These are phyloP conservation scores for Cyphomyrmex costatus DNA, from an alignment of 1,140 invertebrate genomes.

Conservation along the genomic window DNA sequence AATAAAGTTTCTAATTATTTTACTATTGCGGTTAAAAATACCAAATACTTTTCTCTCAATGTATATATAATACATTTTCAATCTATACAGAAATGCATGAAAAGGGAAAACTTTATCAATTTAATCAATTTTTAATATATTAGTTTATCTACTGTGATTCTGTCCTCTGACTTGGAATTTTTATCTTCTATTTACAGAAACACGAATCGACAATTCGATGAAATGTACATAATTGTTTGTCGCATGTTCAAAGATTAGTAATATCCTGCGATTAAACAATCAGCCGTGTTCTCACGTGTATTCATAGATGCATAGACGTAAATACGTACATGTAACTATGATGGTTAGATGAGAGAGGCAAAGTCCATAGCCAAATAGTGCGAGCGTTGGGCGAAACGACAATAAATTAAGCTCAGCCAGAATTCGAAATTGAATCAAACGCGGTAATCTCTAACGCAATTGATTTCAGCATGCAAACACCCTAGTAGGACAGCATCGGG, in stretches of 20 bases:
- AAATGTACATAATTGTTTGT: neutral
- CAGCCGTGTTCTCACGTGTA: slow-evolving; percentile 49
- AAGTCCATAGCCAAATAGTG: slow-evolving; percentile 68
- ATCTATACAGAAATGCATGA: neutral
- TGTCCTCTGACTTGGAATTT: neutral
- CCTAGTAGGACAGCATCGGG: slow-evolving; percentile 20
- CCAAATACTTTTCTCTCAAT: too few species aligned
- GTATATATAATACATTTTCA: neutral
- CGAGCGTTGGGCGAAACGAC: slow-evolving; percentile 71
- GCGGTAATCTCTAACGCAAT: slow-evolving; percentile 79
- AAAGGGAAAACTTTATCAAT: neutral
- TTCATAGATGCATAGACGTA: slow-evolving; percentile 23
- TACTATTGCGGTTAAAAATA: too few species aligned
- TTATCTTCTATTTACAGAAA: neutral
- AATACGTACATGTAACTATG: slow-evolving; percentile 42
- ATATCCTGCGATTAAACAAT: slow-evolving; percentile 58
- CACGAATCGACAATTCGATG: neutral
- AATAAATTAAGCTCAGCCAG: slow-evolving; percentile 80
- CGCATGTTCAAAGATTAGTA: slow-evolving; percentile 27
- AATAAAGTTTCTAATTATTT: too few species aligned
- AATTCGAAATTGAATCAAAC: slow-evolving; percentile 81
- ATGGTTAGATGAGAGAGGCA: slow-evolving; percentile 42
- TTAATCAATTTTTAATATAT: neutral
- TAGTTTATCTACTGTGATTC: neutral
- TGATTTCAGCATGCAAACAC: slow-evolving; percentile 76